phyloP scores from a whole-genome alignment of 2,797 vertebrate genomes.

The Pygocentrus nattereri region DNA sequence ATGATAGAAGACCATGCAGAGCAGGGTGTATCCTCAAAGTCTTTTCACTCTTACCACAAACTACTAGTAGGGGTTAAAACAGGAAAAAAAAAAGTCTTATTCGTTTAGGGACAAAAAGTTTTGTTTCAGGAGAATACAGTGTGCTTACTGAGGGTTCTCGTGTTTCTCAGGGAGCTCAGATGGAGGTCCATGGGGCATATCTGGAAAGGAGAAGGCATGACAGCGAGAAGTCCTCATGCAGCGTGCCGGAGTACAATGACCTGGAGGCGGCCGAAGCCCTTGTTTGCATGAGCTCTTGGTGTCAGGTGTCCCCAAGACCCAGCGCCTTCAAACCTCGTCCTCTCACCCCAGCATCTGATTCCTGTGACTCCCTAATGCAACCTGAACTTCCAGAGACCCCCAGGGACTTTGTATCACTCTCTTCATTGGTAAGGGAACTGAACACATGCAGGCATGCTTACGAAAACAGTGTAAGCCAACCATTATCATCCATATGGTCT shows the following conservation, averaged over 20 bases:
- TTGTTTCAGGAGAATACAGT: not conserved
- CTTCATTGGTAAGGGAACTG: slow-evolving; percentile 88
- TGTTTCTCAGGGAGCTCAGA: slow-evolving; percentile 80
- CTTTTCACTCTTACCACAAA: slow-evolving; percentile 41
- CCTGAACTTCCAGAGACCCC: slow-evolving; percentile 77
- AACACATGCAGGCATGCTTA: not conserved
- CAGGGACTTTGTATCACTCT: slow-evolving; percentile 91
- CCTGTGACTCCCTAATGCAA: slow-evolving; percentile 86
- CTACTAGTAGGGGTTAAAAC: slow-evolving; percentile 14
- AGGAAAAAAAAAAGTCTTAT: slow-evolving; percentile 19
- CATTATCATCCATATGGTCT: slow-evolving; percentile 15
- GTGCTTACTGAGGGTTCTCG: slow-evolving; percentile 20
- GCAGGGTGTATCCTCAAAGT: slow-evolving; percentile 71
- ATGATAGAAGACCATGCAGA: slow-evolving; percentile 66
- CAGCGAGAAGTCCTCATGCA: slow-evolving; percentile 84
- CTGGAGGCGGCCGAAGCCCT: slow-evolving; percentile 94
- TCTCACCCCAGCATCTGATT: slow-evolving; percentile 94
- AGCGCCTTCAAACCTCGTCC: slow-evolving; percentile 86
- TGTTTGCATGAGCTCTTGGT: slow-evolving; percentile 98
- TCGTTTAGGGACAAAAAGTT: slow-evolving; percentile 1
- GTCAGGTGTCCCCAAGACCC: slow-evolving; percentile 81
- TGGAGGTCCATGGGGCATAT: slow-evolving; percentile 84
- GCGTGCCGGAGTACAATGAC: slow-evolving; percentile 90
- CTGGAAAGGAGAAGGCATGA: slow-evolving; percentile 87
- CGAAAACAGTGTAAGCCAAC: slow-evolving; percentile 1